phyloP scores from a whole-genome alignment of 2,888 invertebrate species.

The Rotaria socialis region DNA sequence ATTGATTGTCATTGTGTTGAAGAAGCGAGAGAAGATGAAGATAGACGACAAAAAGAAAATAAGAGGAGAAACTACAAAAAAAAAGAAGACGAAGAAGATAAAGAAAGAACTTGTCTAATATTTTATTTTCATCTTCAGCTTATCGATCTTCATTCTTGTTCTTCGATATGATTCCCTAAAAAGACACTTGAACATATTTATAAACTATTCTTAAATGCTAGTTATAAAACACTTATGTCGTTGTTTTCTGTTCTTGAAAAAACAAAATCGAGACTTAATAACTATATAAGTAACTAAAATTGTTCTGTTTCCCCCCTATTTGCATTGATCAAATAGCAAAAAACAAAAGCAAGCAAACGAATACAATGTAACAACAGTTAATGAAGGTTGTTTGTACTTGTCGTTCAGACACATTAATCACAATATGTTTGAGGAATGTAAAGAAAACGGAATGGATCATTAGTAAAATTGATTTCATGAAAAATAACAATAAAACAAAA shows the following conservation, averaged over 20 bases:
- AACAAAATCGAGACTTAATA: not conserved
- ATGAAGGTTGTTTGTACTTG: not conserved
- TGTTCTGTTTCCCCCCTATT: not conserved
- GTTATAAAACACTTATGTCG: not conserved
- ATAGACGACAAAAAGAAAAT: not conserved
- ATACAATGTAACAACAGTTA: not conserved
- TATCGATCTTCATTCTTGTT: not conserved
- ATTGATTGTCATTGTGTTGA: not conserved
- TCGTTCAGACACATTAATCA: not conserved
- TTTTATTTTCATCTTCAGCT: not conserved
- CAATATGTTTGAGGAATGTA: not conserved
- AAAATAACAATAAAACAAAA: too few relatives aligned
- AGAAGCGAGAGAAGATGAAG: not conserved
- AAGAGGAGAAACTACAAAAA: not conserved
- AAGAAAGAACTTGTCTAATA: not conserved
- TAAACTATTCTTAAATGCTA: not conserved
- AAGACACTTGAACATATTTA: not conserved
- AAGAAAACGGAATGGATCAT: not conserved
- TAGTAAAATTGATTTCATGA: not conserved
- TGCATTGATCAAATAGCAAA: not conserved
- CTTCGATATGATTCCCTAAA: not conserved
- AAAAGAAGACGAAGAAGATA: not conserved
- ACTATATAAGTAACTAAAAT: not conserved
- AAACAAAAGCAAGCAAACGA: not conserved
- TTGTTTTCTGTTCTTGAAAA: not conserved